Percentiles rank a stretch among this genome's conserved stretches.
Evolutionary conservation across 1,140 invertebrate genomes (phyloP).

Genomic region (Drosophila lowei): DNA sequence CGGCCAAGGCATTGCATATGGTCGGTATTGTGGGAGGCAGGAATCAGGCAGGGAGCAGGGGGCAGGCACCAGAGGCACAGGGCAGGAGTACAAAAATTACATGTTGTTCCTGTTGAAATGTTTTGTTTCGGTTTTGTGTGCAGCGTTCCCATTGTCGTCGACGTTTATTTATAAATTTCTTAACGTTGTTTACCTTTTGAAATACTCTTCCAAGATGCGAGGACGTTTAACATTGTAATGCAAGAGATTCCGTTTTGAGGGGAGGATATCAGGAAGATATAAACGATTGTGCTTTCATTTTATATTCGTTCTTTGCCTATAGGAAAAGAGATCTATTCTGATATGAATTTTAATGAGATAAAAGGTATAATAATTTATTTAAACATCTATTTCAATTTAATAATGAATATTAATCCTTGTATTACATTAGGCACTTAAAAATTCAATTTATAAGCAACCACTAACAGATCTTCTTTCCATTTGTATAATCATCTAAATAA

Average conservation of each 20-base stretch:
- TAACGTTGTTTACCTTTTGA: constrained; percentile 32
- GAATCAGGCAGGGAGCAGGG: constrained; percentile 19
- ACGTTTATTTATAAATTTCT: constrained; percentile 74
- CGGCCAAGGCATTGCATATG: constrained; percentile 73
- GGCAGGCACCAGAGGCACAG: constrained; percentile 11
- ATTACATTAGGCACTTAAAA: too few species aligned
- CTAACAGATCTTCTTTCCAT: too few species aligned
- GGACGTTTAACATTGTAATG: not conserved
- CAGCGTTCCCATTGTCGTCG: constrained; percentile 75
- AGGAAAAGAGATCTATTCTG: too few species aligned
- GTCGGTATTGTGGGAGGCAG: constrained; percentile 51
- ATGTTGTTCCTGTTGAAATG: constrained; percentile 81
- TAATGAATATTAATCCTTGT: too few species aligned
- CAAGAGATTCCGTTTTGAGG: not conserved
- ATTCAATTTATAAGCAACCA: too few species aligned
- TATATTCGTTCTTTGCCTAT: not conserved
- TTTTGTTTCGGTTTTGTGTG: constrained; percentile 60
- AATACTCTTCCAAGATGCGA: constrained; percentile 32
- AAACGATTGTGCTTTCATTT: too few species aligned
- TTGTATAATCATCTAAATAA: not conserved
- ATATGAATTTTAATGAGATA: too few species aligned
- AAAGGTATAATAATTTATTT: not conserved
- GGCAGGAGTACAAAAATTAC: constrained; percentile 70
- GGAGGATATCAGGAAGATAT: too few species aligned
- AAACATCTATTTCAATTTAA: too few species aligned